Evolutionary conservation across 2,888 invertebrate species (phyloP).

Genomic region (Endotricha flammealis): DNA sequence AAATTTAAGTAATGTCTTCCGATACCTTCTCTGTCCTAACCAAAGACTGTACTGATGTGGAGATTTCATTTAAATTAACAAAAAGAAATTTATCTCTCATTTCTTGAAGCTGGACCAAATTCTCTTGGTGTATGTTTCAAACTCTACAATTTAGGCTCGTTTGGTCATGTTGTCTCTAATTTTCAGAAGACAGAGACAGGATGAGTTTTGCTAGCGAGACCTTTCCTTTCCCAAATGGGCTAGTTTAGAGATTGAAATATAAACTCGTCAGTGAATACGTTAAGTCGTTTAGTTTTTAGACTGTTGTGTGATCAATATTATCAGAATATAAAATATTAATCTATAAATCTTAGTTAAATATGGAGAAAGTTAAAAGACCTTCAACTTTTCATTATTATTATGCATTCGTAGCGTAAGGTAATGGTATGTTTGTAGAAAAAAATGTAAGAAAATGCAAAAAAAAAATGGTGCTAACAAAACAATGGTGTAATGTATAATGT

Average conservation of each 20-base stretch:
- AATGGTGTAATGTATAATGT: slow-evolving; percentile 65
- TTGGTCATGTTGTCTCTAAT: too few relatives aligned
- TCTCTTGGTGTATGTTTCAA: slow-evolving; percentile 34
- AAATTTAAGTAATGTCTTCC: slow-evolving; percentile 62
- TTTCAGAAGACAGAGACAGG: too few relatives aligned
- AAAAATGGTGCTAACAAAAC: slow-evolving; percentile 75
- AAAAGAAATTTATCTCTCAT: slow-evolving; percentile 41
- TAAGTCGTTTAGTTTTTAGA: slow-evolving; percentile 48
- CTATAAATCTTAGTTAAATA: slow-evolving; percentile 41
- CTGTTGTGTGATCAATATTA: slow-evolving; percentile 50
- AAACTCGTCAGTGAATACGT: slow-evolving; percentile 35
- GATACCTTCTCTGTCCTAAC: slow-evolving; percentile 68
- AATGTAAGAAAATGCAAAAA: slow-evolving; percentile 40
- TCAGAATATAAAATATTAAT: slow-evolving; percentile 45
- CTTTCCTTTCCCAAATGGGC: slow-evolving; percentile 10
- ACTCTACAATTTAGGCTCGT: slow-evolving; percentile 21
- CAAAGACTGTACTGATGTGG: slow-evolving; percentile 70
- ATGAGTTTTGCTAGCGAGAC: too few relatives aligned
- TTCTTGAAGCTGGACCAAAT: slow-evolving; percentile 73
- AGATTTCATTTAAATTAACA: slow-evolving; percentile 45
- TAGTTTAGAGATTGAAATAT: slow-evolving; percentile 25
- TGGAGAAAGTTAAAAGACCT: slow-evolving; percentile 56
- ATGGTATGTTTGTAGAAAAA: slow-evolving; percentile 67
- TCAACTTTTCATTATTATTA: slow-evolving; percentile 52
- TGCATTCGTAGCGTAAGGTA: slow-evolving; percentile 70